Conservation (phyloP, 2,888 invertebrate genomes). For the Halictus quadricinctus region DNA sequence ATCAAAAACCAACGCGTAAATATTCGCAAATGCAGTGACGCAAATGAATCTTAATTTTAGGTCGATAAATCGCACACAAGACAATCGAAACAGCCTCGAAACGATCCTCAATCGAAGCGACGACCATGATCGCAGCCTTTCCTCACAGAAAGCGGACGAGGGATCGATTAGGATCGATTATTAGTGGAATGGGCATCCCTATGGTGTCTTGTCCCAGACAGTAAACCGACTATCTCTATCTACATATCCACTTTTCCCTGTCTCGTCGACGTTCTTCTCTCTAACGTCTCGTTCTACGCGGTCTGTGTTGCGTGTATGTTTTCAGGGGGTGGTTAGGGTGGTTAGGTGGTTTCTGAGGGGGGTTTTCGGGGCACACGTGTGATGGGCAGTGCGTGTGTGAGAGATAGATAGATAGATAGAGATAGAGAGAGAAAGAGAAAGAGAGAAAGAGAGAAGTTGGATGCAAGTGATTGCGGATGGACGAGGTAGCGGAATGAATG, state of each 20-base stretch:
- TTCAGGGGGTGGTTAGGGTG: not conserved
- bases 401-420: not conserved
- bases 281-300: conserved; percentile 54
- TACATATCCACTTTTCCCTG: conserved; percentile 34
- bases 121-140: not conserved
- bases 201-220: conserved; percentile 53
- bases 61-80: not conserved
- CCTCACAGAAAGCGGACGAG: not conserved
- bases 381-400: conserved; percentile 69
- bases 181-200: conserved; percentile 67
- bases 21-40: too few relatives aligned
- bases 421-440: not conserved
- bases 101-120: not conserved
- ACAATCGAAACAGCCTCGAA: not conserved
- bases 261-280: conserved; percentile 59
- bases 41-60: too few relatives aligned
- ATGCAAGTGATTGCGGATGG: conserved; percentile 69
- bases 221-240: conserved; percentile 45
- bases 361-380: conserved; percentile 45
- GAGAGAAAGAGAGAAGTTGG: conserved; percentile 39
- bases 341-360: conserved; percentile 3
- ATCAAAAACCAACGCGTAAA: too few relatives aligned
- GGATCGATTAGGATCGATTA: conserved; percentile 65
- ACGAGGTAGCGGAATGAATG: conserved; percentile 14
- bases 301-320: conserved; percentile 65